phyloP scores from a whole-genome alignment of 2,888 invertebrate species.

The Pycnomerus fuliginosus region DNA sequence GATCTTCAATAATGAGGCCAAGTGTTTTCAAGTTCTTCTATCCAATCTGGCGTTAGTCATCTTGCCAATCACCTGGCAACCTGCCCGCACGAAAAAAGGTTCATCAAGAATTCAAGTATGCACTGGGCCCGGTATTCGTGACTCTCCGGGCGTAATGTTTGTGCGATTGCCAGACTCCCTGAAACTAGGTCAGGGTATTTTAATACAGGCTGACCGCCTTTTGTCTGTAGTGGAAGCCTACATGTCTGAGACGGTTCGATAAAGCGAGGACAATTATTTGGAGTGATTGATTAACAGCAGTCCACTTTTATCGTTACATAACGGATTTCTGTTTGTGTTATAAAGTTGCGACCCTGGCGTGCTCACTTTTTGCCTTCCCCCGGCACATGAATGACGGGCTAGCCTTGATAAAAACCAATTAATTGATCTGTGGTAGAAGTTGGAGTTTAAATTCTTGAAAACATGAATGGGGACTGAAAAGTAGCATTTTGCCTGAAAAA shows the following conservation, averaged over 20 bases:
- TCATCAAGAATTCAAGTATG: too few relatives aligned
- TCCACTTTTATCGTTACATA: too few relatives aligned
- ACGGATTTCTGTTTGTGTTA: too few relatives aligned
- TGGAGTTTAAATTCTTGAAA: slow-evolving; percentile 13
- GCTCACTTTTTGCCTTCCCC: too few relatives aligned
- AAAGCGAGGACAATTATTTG: too few relatives aligned
- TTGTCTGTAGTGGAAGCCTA: slow-evolving; percentile 13
- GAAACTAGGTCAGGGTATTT: slow-evolving; percentile 40
- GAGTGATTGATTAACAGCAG: too few relatives aligned
- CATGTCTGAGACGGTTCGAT: slow-evolving; percentile 14
- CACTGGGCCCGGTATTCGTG: slow-evolving; percentile 5
- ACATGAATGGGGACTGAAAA: slow-evolving; percentile 12
- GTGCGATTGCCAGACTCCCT: slow-evolving; percentile 26
- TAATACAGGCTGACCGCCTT: slow-evolving; percentile 27
- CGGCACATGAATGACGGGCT: slow-evolving; percentile 19
- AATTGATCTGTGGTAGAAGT: slow-evolving; percentile 21
- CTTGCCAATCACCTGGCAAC: too few relatives aligned
- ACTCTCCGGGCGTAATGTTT: slow-evolving; percentile 20
- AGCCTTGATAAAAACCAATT: slow-evolving; percentile 16
- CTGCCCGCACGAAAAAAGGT: too few relatives aligned
- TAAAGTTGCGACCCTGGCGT: slow-evolving; percentile 12
- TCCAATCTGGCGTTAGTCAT: too few relatives aligned
- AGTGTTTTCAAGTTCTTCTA: too few relatives aligned
- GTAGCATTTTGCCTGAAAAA: slow-evolving; percentile 1
- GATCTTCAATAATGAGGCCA: too few relatives aligned